Base-by-base conservation (phyloP, 1,140 invertebrate genomes). In the Calliphora vicina region DNA sequence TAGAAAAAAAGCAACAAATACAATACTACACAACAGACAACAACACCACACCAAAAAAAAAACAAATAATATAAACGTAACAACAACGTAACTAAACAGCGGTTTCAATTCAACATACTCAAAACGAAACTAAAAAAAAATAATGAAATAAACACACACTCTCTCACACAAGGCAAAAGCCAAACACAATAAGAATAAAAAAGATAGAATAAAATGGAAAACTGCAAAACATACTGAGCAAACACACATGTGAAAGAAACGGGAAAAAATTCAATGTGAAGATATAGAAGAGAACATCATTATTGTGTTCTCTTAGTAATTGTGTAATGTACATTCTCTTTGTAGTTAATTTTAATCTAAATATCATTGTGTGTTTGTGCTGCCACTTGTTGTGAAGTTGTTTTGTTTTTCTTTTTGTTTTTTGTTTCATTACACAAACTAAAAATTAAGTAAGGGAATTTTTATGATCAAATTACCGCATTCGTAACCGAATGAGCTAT, bases 41-140 rank as follows among this genome's bases (percentile, higher is more conserved):
- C 17, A 20, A 67, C 61, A 67, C 8, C 61, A 67, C 8, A 67
- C 4, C 13, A 67, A n/a, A 23, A 20, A 67, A 20, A 67, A 67
- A 67, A 57, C 2, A 57, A 57, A 6, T n/a, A n/a, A 57, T 17
- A n/a, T n/a, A 23, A 67, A 67, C 61, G 61, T 61, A 61, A n/a
- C n/a, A n/a, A n/a, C n/a, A n/a, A 61, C 50, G 2, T 67, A 67
- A 67, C 61, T 67, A 67, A 67, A 67, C 61, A 67, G 61, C 61
- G 61, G 61, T 67, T 67, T 23, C 45, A 50, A 50, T 50, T 50
- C 45, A 50, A 50, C 45, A 50, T 35, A 67, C 61, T 23, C 13
- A 23, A 67, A 67, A 67, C 9, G 50, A 57, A n/a, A 57, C 15
- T 17, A 6, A 57, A n/a, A 57, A 17, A 57, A n/a, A 17, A n/a